These are phyloP conservation scores for Caenorhabditis sp. DNA, from an alignment of 2,888 invertebrate genomes.

Conservation along the genomic window DNA sequence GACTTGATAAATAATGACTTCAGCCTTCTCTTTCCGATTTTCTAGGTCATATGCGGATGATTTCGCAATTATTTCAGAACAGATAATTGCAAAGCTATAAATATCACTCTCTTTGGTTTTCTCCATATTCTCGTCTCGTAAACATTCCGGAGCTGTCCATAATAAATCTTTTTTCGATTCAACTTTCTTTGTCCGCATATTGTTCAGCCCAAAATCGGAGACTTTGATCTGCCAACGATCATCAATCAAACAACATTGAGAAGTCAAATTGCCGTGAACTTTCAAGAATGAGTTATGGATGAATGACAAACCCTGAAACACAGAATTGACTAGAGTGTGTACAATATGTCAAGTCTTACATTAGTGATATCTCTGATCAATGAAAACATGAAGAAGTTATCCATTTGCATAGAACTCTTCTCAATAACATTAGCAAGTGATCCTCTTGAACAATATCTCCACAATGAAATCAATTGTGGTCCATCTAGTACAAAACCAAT, in stretches of 20 bases:
- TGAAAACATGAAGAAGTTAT: constrained; percentile 66
- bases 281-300: constrained; percentile 29
- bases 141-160: constrained; percentile 58
- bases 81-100: constrained; percentile 57
- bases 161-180: constrained; percentile 32
- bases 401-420: constrained; percentile 54
- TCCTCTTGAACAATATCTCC: constrained; percentile 62
- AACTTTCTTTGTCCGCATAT: background rate
- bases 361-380: constrained; percentile 63
- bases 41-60: constrained; percentile 30
- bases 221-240: constrained; percentile 61
- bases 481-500: constrained; percentile 63
- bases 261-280: constrained; percentile 35
- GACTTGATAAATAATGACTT: constrained; percentile 46
- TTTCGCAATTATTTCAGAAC: constrained; percentile 42
- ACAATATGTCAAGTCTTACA: constrained; percentile 17
- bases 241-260: constrained; percentile 48
- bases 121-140: constrained; percentile 29
- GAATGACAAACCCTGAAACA: constrained; percentile 19
- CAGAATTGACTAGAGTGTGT: background rate
- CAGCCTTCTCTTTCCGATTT: constrained; percentile 41
- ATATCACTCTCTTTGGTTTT: constrained; percentile 41
- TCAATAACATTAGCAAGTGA: constrained; percentile 35
- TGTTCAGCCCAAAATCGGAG: constrained; percentile 25
- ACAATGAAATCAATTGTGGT: constrained; percentile 56